phyloP scores from a whole-genome alignment of 1,140 invertebrate genomes.

The Drosophila murphyi region DNA sequence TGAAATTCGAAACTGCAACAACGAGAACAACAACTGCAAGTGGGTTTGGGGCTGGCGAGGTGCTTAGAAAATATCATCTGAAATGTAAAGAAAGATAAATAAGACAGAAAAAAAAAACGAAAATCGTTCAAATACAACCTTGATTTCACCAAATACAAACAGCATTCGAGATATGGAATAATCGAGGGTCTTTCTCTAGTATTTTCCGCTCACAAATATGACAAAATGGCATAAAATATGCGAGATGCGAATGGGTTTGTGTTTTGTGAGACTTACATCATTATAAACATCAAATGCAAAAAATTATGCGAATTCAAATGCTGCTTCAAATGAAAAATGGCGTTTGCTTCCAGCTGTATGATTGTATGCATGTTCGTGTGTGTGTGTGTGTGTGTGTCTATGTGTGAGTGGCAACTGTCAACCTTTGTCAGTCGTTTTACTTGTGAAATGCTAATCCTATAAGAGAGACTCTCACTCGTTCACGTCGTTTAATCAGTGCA shows the following conservation, averaged over 20 bases:
- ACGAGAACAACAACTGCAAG: slow-evolving; percentile 24
- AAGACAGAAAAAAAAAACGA: slow-evolving; percentile 39
- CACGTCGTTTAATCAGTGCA: slow-evolving; percentile 75
- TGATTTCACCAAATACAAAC: slow-evolving; percentile 55
- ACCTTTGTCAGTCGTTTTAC: slow-evolving; percentile 80
- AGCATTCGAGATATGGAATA: slow-evolving; percentile 23
- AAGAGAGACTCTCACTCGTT: slow-evolving; percentile 44
- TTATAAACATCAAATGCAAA: slow-evolving; percentile 66
- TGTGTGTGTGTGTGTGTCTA: slow-evolving; percentile 20
- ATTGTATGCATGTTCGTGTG: slow-evolving; percentile 19
- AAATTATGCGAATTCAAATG: slow-evolving; percentile 65
- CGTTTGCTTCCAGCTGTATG: slow-evolving; percentile 16
- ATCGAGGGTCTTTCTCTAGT: slow-evolving; percentile 11
- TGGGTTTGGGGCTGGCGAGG: slow-evolving; percentile 34
- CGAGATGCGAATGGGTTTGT: neutral
- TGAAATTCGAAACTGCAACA: slow-evolving; percentile 76
- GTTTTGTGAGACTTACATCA: slow-evolving; percentile 42
- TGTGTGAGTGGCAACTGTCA: slow-evolving; percentile 69
- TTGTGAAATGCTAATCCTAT: slow-evolving; percentile 80
- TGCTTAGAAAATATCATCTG: slow-evolving; percentile 72
- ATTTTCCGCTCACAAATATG: slow-evolving; percentile 7
- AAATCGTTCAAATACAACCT: slow-evolving; percentile 46
- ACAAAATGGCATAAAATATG: slow-evolving; percentile 6
- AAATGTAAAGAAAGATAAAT: slow-evolving; percentile 53
- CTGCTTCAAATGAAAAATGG: slow-evolving; percentile 48